phyloP scores from a whole-genome alignment of 2,113 vertebrate species.

The Corythornis madagascariensis region DNA sequence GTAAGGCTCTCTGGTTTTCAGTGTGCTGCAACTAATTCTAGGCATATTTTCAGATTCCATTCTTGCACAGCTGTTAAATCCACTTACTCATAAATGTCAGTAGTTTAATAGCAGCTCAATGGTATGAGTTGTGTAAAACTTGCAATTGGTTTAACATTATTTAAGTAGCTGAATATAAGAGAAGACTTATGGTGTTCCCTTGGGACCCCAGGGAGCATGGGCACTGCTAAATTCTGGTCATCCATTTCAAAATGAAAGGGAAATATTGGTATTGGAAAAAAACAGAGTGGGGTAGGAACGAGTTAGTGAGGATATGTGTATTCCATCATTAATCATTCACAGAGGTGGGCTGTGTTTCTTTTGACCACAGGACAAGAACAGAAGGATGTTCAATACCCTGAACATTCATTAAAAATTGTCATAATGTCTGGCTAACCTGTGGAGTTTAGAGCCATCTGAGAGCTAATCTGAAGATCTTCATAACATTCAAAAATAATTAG shows the following conservation, averaged over 20 bases:
- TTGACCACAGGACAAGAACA: background rate
- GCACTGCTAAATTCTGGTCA: background rate
- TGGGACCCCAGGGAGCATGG: background rate
- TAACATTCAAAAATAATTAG: background rate
- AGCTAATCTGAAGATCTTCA: background rate
- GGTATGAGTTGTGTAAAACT: background rate
- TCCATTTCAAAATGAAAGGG: background rate
- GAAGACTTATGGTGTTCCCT: background rate
- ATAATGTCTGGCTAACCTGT: background rate
- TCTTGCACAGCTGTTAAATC: background rate
- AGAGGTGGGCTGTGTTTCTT: background rate
- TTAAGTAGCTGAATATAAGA: background rate
- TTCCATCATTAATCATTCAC: background rate
- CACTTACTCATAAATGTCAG: background rate
- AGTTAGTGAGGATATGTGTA: background rate
- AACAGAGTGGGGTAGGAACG: background rate
- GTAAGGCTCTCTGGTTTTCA: background rate
- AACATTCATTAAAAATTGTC: background rate
- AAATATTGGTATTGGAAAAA: background rate
- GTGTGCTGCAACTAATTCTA: background rate
- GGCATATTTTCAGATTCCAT: background rate
- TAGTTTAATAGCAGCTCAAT: background rate
- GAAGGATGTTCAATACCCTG: background rate
- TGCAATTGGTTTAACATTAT: background rate
- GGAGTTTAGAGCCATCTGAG: background rate